Conservation (phyloP, 2,888 invertebrate genomes). For the Metalampra italica region DNA sequence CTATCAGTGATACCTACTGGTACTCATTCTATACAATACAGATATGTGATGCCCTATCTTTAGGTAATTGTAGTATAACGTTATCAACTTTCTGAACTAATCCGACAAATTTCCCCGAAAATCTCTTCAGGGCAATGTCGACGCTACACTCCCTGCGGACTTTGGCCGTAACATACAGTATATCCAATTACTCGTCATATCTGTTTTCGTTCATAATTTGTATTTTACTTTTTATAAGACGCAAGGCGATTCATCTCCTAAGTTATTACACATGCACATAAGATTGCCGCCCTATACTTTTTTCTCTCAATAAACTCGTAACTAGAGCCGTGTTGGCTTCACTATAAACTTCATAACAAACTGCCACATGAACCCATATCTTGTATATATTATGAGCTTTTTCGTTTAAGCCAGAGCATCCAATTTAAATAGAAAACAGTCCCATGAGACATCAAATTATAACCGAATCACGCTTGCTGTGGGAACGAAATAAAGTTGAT, state of each 20-base stretch:
- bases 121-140: too few species aligned
- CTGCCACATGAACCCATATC: slow-evolving; percentile 73
- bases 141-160: too few species aligned
- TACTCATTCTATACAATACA: too few species aligned
- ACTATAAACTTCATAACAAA: slow-evolving; percentile 78
- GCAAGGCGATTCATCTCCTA: slow-evolving; percentile 47
- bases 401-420: slow-evolving; percentile 61
- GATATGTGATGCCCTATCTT: too few species aligned
- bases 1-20: too few species aligned
- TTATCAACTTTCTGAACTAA: too few species aligned
- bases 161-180: slow-evolving; percentile 18
- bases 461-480: slow-evolving; percentile 21
- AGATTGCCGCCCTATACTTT: slow-evolving; percentile 40
- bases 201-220: slow-evolving; percentile 47
- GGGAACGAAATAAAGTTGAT: slow-evolving; percentile 24
- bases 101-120: too few species aligned
- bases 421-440: slow-evolving; percentile 23
- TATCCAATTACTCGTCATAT: slow-evolving; percentile 53
- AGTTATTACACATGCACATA: slow-evolving; percentile 56
- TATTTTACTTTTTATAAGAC: slow-evolving; percentile 24
- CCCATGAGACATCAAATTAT: slow-evolving; percentile 19
- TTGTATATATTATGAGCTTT: slow-evolving; percentile 76
- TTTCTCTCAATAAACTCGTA: slow-evolving; percentile 59
- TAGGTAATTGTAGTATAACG: too few species aligned
- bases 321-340: slow-evolving; percentile 62